Base-by-base conservation (phyloP, 2,888 invertebrate species). In the Hoplodrina ambigua region DNA sequence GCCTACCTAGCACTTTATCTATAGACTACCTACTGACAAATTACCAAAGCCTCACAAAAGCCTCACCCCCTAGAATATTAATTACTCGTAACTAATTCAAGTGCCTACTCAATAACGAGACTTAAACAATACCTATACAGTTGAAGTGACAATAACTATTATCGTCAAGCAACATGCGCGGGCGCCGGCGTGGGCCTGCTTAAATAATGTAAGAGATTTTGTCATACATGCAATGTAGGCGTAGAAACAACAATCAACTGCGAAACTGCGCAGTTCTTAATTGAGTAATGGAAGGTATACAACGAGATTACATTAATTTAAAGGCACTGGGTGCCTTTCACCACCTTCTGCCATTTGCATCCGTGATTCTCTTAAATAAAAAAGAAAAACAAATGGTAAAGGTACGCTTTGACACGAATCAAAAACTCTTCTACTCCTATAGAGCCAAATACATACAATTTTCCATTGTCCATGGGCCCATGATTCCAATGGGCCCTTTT, bases 161-260 rank as follows among this genome's bases (percentile, higher is more conserved):
- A 75, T 50, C 46, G 77, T 63, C 62, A 67, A 72, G 61, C 44
- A 8, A 3, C 13, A 0, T 64, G 72, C 82, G 78, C 82, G 78
- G 78, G 68, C 78, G 81, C 78, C 63, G 50, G 50, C 33, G 78
- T 78, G 64, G 78, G 78, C 63, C 50, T 8, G 41, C 30, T 44
- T 54, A 37, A 57, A 50, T 81, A 69, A 76, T 78, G 65, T 49
- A 59, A 20, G 49, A 62, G 77, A 69, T 69, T 49, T 81, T 65
- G 70, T 81, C 78, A 81, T 76, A 78, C 69, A 76, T 13, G 62
- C 25, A 4, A n/a, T 15, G 77, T 78, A 55, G 77, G 81, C 49
- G 81, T 41, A 44, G 17, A 10, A 11, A 56, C 67, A 58, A 80
- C 59, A 41, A 57, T 7, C 19, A n/a, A 44, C 41, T 77, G 62